Percentiles rank a stretch among this genome's conserved stretches.
phyloP scores from a whole-genome alignment of 2,888 invertebrate genomes.

The Synanthedon formicaeformis region DNA sequence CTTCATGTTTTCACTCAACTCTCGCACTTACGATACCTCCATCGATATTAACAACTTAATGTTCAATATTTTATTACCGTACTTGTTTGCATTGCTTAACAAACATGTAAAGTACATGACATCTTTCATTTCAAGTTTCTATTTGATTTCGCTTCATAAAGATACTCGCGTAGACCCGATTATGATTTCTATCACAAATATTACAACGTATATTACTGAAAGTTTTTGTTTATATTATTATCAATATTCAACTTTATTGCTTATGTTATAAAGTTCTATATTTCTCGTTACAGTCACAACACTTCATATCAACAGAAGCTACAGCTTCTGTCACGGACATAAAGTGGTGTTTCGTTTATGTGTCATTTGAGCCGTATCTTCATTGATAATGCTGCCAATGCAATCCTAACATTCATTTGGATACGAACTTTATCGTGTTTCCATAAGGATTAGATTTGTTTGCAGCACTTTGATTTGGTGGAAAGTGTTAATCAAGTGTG shows the following conservation, averaged over 20 bases:
- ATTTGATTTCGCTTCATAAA: constrained; percentile 67
- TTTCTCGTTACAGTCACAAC: constrained; percentile 12
- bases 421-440: constrained; percentile 9
- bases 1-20: neutral
- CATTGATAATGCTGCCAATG: constrained; percentile 26
- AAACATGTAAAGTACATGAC: constrained; percentile 55
- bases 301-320: constrained; percentile 17
- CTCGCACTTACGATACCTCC: constrained; percentile 24
- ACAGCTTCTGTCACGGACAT: constrained; percentile 22
- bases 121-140: constrained; percentile 69
- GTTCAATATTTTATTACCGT: constrained; percentile 62
- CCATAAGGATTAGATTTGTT: constrained; percentile 22
- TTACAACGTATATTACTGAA: constrained; percentile 40
- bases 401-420: neutral
- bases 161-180: constrained; percentile 53
- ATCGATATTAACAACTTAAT: constrained; percentile 50
- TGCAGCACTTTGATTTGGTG: constrained; percentile 11
- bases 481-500: constrained; percentile 55
- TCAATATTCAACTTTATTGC: constrained; percentile 17
- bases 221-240: constrained; percentile 8
- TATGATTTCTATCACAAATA: constrained; percentile 66
- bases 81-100: constrained; percentile 55
- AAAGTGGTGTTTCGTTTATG: constrained; percentile 28
- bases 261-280: constrained; percentile 20
- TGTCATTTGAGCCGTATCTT: constrained; percentile 23